Evolutionary conservation across 1,140 invertebrate genomes (phyloP).

Genomic region (Saccostrea cuccullata): DNA sequence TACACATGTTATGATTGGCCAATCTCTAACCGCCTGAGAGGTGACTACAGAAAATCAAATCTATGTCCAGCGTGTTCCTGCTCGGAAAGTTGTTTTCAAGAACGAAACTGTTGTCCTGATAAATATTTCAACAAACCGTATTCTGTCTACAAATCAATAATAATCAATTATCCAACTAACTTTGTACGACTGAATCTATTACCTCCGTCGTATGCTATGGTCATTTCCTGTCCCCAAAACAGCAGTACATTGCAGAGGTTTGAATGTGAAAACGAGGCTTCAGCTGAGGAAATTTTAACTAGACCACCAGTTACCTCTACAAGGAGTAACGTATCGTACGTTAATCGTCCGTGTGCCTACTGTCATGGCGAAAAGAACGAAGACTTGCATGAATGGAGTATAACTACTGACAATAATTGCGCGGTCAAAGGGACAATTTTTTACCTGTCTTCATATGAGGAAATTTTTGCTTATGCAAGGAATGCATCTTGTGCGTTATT

Average conservation of each 20-base stretch:
- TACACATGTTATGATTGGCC: constrained; percentile 12
- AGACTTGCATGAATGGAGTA: neutral
- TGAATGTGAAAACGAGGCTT: neutral
- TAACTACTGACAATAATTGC: neutral
- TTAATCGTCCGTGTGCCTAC: neutral
- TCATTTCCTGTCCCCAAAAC: neutral
- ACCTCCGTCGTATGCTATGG: neutral
- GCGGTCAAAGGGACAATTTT: neutral
- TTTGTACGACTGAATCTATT: neutral
- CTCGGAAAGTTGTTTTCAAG: neutral
- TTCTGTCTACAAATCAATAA: neutral
- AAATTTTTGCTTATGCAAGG: neutral
- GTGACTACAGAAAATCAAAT: neutral
- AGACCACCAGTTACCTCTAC: neutral
- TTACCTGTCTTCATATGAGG: neutral
- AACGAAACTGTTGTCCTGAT: constrained; percentile 6
- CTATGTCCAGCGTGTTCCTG: neutral
- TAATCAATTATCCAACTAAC: neutral
- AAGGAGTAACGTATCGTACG: neutral
- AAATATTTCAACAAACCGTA: neutral
- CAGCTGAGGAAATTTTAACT: neutral
- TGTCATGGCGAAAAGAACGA: neutral
- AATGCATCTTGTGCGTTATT: neutral
- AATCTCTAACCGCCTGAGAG: neutral
- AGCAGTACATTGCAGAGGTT: neutral